Conservation (phyloP, 2,888 invertebrate genomes). For the Xestia xanthographa region DNA sequence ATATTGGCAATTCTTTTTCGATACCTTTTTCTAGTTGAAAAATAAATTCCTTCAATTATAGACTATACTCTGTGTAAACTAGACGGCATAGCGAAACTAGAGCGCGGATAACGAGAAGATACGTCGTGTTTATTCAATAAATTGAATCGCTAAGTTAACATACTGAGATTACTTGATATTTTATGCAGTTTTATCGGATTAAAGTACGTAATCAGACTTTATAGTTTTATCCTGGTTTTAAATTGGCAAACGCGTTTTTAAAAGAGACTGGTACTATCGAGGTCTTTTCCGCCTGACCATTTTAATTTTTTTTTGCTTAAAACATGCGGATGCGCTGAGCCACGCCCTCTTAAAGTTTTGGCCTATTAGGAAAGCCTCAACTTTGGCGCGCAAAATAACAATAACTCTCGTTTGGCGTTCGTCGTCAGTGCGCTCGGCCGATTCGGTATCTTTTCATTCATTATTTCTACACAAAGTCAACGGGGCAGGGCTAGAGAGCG, state of each 20-base stretch:
- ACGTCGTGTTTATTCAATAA: slow-evolving; percentile 36
- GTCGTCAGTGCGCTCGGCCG: no score
- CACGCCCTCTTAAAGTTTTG: no score
- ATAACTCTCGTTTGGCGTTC: no score
- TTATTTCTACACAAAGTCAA: no score
- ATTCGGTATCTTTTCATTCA: no score
- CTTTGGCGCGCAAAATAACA: no score
- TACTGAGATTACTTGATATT: slow-evolving; percentile 12
- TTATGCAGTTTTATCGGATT: slow-evolving; percentile 1
- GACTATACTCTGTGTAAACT: slow-evolving; percentile 1
- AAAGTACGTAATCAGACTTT: background rate
- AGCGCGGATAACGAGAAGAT: slow-evolving; percentile 16
- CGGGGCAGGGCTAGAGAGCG: no score
- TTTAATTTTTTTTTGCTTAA: no score
- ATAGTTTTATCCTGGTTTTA: background rate
- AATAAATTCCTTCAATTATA: slow-evolving; percentile 15
- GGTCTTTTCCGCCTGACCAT: no score
- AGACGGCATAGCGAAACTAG: slow-evolving; percentile 13
- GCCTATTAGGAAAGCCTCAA: no score
- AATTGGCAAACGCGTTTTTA: background rate
- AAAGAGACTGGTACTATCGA: background rate
- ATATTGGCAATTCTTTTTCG: background rate
- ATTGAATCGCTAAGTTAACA: slow-evolving; percentile 32
- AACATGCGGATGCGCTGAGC: no score
- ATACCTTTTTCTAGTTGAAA: background rate